Evolutionary conservation across 2,888 invertebrate species (phyloP), one percentile per base, ranked within the genome.

Genomic region (Agrotis segetum): DNA sequence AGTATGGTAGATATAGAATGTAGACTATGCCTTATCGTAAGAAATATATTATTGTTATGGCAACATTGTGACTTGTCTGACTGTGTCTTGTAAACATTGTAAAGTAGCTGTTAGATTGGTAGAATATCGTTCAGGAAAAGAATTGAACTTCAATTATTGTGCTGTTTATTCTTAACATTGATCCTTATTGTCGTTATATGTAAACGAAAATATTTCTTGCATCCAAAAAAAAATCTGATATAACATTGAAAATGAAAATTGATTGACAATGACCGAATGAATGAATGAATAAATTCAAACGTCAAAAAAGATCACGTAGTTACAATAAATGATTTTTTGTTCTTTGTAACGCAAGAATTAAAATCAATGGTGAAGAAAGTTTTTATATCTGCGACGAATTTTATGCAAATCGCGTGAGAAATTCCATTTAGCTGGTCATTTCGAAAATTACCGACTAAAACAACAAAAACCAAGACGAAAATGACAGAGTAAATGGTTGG

Each of bases 371-470:
- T 34, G 17, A 53, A 40, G 13, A 47, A 11, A 53, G 14, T 40
- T 74, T 34, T 19, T 24, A 24, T 67, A n/a, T 21, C 16, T 49
- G 44, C 34, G 49, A 40, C 56, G 17, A 52, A 34, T 50, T 13
- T 16, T 17, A 52, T 50, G 3, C 1, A 29, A 53, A 59, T 77
- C 52, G 77, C 73, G 77, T 73, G 77, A 29, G 50, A n/a, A 3
- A 13, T 47, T 47, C 40, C 52, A 4, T 58, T 73, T 29, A 47
- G 47, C 58, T 17, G n/a, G 21, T 16, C 17, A 17, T 67, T 58
- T 68, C 6, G 3, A 7, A 50, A 75, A 72, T 68, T 52, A 50
- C 6, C 29, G 58, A n/a, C 16, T 24, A 59, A 72, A n/a, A 58
- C 17, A 21, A 34, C 52, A 58, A 76, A 47, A 0, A 47, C 58